Conservation (phyloP, 2,113 vertebrate genomes). For the Terrapene triunguis region DNA sequence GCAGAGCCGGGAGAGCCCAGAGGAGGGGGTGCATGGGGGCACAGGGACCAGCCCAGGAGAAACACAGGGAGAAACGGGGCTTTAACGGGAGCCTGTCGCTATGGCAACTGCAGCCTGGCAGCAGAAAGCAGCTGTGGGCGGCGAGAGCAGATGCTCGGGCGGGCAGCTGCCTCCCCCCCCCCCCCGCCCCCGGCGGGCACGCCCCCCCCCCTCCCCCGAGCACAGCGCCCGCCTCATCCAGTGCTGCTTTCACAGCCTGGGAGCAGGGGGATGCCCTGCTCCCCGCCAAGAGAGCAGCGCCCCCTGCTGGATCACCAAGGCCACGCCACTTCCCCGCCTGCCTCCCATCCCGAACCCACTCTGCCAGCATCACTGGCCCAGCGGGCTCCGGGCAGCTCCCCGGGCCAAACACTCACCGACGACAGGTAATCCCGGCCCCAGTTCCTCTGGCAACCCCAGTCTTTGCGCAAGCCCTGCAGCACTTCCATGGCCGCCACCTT, state of each 20-base stretch:
- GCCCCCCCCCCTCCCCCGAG: not conserved
- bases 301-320: not conserved
- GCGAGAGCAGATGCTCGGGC: not conserved
- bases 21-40: not conserved
- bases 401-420: slow-evolving; percentile 80
- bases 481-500: slow-evolving; percentile 88
- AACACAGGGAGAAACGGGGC: not conserved
- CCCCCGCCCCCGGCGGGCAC: too few species aligned
- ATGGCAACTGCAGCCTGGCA: not conserved
- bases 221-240: too few species aligned
- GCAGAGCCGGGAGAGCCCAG: not conserved
- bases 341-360: not conserved
- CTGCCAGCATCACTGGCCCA: too few species aligned
- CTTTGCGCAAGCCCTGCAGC: slow-evolving; percentile 83
- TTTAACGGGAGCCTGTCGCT: not conserved
- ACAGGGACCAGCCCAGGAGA: not conserved
- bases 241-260: not conserved
- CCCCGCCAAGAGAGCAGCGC: not conserved
- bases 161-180: not conserved
- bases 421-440: slow-evolving; percentile 91
- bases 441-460: slow-evolving; percentile 86
- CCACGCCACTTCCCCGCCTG: not conserved
- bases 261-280: not conserved
- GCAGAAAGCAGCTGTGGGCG: not conserved
- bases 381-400: not conserved